Evolutionary conservation across 1,140 invertebrate genomes (phyloP).

Genomic region (Bombus fervidus): DNA sequence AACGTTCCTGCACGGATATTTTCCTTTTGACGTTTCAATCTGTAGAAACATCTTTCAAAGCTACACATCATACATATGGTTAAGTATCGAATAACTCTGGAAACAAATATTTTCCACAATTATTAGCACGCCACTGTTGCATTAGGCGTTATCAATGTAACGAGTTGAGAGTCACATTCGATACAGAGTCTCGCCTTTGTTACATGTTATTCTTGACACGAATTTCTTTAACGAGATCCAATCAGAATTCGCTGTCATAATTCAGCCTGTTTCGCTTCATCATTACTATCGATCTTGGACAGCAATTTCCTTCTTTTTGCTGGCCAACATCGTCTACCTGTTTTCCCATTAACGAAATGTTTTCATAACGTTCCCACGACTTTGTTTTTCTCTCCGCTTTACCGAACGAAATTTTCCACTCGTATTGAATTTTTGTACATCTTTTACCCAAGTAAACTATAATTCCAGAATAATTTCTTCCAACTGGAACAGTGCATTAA

Average conservation of each 20-base stretch:
- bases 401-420: neutral
- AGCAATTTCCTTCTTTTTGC: neutral
- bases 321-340: neutral
- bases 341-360: neutral
- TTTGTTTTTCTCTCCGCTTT: neutral
- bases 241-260: neutral
- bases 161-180: neutral
- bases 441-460: too few species aligned
- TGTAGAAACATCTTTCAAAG: neutral
- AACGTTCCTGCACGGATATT: neutral
- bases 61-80: neutral
- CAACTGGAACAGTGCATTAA: too few species aligned
- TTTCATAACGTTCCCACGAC: neutral
- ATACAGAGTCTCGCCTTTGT: neutral
- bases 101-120: neutral
- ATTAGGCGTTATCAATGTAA: slow-evolving; percentile 18
- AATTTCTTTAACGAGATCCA: slow-evolving; percentile 26
- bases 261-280: neutral
- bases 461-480: too few species aligned
- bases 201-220: neutral
- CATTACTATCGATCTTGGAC: neutral
- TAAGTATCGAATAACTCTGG: neutral
- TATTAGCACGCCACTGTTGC: slow-evolving; percentile 4
- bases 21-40: too few species aligned
- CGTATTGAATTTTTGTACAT: neutral